Evolutionary conservation across 2,113 vertebrate species (phyloP), one percentile per base, ranked within the genome.

Genomic region (Hippoglossus stenolepis): DNA sequence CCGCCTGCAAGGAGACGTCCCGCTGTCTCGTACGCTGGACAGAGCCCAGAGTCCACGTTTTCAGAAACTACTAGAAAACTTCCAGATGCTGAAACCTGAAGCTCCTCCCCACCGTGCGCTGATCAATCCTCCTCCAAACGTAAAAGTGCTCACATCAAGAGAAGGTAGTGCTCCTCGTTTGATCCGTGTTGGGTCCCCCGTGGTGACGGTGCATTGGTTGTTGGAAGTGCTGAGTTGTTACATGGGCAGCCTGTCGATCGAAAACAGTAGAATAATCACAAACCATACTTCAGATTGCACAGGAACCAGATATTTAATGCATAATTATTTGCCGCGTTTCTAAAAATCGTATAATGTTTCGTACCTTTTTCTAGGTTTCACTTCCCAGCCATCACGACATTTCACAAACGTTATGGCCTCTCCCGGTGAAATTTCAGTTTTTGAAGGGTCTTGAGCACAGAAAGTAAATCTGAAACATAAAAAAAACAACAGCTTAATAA

Each of bases 321-420:
- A 45, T 5, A 0, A 38, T 35, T 56, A 28, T 60, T 2, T 3
- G 43, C 2, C 64, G 51, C 12, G 23, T 43, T 23, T 21, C 23
- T 13, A 23, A 8, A 20, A 7, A 77, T n/a, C 40, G 24, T 2
- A 24, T 18, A 0, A 38, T 1, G 4, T 56, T 65, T 62, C 31
- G 0, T 93, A 95, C 95, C 95, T 75, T 90, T 94, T 95, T 73
- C 88, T 93, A 4, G 93, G 93, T 78, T 95, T 95, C 10, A 93
- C 94, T 80, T 95, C 94, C 96, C 96, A 98, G 5, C 95, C 95
- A 49, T 97, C 95, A 9, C 83, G 89, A 75, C 98, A 99, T 84
- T 98, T 98, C n/a, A 91, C 65, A 57, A 96, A 98, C 62, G 93
- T 95, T 68, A 98, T 77, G 0, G 95, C 94, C 49, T 93, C 94